Conservation (phyloP, 2,888 invertebrate species). For the Eilema griseolum region DNA sequence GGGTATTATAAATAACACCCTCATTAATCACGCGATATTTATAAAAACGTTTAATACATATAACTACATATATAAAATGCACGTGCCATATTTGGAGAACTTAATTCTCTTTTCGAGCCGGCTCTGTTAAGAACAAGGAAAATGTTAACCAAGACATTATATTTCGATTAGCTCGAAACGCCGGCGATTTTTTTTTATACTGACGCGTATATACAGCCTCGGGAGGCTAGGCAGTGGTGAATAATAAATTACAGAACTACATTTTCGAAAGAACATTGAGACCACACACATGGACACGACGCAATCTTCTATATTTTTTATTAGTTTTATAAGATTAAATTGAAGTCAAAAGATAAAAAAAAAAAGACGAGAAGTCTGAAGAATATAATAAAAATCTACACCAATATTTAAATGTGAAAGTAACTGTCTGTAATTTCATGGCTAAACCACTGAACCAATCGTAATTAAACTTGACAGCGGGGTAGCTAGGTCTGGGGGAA, state of each 20-base stretch:
- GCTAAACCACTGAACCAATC: not conserved
- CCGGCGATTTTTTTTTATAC: not conserved
- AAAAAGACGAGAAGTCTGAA: slow-evolving; percentile 4
- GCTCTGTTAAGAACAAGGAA: not conserved
- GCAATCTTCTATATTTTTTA: not conserved
- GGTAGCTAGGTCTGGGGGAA: not conserved
- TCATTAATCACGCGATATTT: not conserved
- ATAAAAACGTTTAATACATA: not conserved
- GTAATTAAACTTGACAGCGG: not conserved
- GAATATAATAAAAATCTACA: not conserved
- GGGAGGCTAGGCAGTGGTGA: not conserved
- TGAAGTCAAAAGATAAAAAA: too few relatives aligned
- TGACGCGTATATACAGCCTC: not conserved
- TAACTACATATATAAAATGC: slow-evolving; percentile 2
- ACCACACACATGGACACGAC: not conserved
- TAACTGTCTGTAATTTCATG: not conserved
- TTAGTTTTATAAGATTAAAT: not conserved
- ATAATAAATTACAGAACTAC: not conserved
- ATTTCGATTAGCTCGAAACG: slow-evolving; percentile 5
- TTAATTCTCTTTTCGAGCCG: not conserved
- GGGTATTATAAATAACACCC: not conserved
- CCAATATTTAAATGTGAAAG: not conserved
- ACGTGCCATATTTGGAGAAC: slow-evolving; percentile 6
- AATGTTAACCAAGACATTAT: not conserved
- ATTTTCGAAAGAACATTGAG: not conserved